Evolutionary conservation across 2,888 invertebrate species (phyloP).

Genomic region (Ectropis crepuscularia): DNA sequence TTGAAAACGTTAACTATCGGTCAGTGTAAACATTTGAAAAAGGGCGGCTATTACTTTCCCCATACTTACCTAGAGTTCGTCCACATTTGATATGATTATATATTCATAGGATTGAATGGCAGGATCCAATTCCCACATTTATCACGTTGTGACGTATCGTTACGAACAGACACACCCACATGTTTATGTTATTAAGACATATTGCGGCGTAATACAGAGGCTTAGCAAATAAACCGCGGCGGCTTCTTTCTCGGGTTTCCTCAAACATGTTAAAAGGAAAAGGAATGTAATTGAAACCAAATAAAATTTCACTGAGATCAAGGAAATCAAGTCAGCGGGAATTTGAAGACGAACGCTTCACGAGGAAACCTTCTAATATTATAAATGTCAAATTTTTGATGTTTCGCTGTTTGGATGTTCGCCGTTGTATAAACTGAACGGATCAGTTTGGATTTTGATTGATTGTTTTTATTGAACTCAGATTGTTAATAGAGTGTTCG

Average conservation of each 20-base stretch:
- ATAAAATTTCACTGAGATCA: neutral
- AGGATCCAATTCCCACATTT: conserved; percentile 15
- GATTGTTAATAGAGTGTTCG: too few relatives aligned
- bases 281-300: conserved; percentile 3
- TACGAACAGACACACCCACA: conserved; percentile 1
- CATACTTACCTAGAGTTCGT: conserved; percentile 1
- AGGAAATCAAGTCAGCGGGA: neutral
- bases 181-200: conserved; percentile 17
- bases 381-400: too few relatives aligned
- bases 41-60: neutral
- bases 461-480: too few relatives aligned
- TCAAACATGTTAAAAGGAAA: neutral
- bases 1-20: neutral
- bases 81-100: conserved; percentile 23
- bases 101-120: conserved; percentile 22
- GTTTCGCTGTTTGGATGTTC: too few relatives aligned
- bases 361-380: too few relatives aligned
- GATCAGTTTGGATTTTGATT: too few relatives aligned
- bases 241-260: conserved; percentile 5
- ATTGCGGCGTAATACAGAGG: conserved; percentile 6
- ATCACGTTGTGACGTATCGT: neutral
- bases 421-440: too few relatives aligned
- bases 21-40: neutral
- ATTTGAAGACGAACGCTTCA: too few relatives aligned
- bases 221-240: conserved; percentile 18